Conservation (phyloP, 1,140 invertebrate genomes). For the Rhynchophorus ferrugineus region DNA sequence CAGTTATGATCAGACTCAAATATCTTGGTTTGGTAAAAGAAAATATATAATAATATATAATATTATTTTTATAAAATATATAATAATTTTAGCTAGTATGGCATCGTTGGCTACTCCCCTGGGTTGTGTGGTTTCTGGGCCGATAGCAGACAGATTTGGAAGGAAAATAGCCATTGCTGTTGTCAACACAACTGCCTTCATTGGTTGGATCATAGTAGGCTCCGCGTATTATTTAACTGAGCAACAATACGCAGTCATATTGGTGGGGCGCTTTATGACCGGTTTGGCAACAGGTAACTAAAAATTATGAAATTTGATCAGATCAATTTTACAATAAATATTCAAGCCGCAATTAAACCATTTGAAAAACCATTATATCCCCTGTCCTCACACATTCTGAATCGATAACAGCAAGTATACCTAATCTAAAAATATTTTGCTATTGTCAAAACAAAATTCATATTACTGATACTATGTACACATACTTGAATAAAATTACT, state of each 20-base stretch:
- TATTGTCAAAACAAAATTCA: too few relatives aligned
- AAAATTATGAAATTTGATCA: too few relatives aligned
- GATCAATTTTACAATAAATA: too few relatives aligned
- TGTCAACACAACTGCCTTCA: conserved; percentile 45
- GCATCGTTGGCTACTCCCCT: conserved; percentile 45
- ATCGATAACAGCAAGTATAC: too few relatives aligned
- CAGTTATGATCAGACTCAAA: conserved; percentile 36
- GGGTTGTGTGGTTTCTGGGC: conserved; percentile 46
- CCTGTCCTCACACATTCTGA: too few relatives aligned
- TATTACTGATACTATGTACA: too few relatives aligned
- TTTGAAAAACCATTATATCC: too few relatives aligned
- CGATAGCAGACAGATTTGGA: conserved; percentile 51
- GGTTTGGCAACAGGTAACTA: conserved; percentile 50
- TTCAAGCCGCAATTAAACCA: too few relatives aligned
- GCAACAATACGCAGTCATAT: conserved; percentile 44
- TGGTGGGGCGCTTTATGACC: conserved; percentile 52
- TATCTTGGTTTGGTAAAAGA: conserved; percentile 52
- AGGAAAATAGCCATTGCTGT: conserved; percentile 47
- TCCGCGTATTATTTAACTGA: conserved; percentile 27
- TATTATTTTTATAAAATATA: too few relatives aligned
- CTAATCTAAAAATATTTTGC: too few relatives aligned
- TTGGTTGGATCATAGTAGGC: conserved; percentile 51
- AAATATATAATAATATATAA: too few relatives aligned
- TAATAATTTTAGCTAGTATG: conserved; percentile 44
- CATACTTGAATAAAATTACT: too few relatives aligned